Percentiles rank a stretch among this genome's conserved stretches.
These are phyloP conservation scores for Agapornis canus DNA, from an alignment of 2,797 vertebrate genomes.

Conservation along the genomic window DNA sequence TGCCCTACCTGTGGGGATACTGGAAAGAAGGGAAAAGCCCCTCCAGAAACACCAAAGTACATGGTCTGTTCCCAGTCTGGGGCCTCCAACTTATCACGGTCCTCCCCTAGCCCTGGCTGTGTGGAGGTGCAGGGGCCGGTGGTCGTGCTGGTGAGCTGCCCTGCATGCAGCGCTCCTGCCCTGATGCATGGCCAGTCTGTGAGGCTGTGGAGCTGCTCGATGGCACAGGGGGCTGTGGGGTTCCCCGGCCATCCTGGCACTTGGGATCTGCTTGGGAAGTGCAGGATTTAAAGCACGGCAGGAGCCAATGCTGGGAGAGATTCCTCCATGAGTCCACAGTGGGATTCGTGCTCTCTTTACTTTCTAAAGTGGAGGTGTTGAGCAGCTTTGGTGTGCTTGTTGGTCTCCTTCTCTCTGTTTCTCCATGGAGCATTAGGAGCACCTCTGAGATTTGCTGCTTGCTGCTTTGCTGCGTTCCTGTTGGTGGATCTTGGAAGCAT, in stretches of 20 bases:
- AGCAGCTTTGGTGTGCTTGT: background rate
- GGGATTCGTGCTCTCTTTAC: background rate
- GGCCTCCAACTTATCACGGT: background rate
- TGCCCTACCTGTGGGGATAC: background rate
- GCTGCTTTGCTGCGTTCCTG: conserved; percentile 36
- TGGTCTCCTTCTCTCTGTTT: conserved; percentile 11
- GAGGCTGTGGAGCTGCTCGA: background rate
- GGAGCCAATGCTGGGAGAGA: background rate
- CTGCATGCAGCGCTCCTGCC: background rate
- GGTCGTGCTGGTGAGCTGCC: background rate
- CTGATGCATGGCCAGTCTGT: background rate
- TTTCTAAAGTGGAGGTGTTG: background rate
- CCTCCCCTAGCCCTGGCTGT: background rate
- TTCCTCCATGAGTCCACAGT: background rate
- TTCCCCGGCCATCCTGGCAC: background rate
- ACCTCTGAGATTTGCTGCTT: conserved; percentile 39
- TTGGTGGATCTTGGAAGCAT: background rate
- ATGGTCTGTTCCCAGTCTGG: background rate
- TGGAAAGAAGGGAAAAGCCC: background rate
- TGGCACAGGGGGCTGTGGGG: background rate
- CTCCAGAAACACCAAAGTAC: background rate
- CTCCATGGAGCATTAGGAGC: background rate
- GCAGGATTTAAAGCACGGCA: background rate
- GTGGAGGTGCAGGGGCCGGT: rapidly evolving
- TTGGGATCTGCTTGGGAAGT: background rate